Evolutionary conservation across 2,113 vertebrate genomes (phyloP).

Genomic region (Melospiza georgiana): DNA sequence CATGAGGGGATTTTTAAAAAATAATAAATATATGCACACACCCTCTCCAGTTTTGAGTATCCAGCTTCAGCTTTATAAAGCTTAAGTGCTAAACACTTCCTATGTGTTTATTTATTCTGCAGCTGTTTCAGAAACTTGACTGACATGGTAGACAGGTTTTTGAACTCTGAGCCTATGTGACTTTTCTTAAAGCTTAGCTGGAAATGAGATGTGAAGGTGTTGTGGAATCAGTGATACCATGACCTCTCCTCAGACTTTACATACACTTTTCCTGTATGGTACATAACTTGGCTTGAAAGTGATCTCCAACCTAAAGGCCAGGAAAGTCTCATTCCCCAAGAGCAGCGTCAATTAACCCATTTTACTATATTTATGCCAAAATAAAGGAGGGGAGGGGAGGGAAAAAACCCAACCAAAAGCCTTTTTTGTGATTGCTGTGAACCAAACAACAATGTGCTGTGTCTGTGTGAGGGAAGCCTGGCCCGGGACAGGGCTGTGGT

Average conservation of each 20-base stretch:
- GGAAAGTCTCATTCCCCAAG: neutral
- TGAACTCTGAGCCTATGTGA: neutral
- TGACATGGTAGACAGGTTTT: neutral
- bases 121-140: neutral
- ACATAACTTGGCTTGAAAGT: neutral
- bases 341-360: neutral
- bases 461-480: neutral
- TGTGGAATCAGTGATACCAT: neutral
- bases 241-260: neutral
- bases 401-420: accelerated
- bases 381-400: neutral
- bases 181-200: neutral
- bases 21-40: neutral
- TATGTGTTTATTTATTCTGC: neutral
- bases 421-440: neutral
- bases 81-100: neutral
- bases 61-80: neutral
- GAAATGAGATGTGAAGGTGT: neutral
- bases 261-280: neutral
- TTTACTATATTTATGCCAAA: neutral
- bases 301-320: neutral
- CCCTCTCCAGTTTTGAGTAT: neutral
- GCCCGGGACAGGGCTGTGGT: accelerated
- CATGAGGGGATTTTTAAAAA: neutral
- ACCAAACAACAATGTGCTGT: accelerated